These are phyloP conservation scores for Halcyon smyrnensis DNA, from an alignment of 2,797 vertebrate genomes.

Conservation along the genomic window DNA sequence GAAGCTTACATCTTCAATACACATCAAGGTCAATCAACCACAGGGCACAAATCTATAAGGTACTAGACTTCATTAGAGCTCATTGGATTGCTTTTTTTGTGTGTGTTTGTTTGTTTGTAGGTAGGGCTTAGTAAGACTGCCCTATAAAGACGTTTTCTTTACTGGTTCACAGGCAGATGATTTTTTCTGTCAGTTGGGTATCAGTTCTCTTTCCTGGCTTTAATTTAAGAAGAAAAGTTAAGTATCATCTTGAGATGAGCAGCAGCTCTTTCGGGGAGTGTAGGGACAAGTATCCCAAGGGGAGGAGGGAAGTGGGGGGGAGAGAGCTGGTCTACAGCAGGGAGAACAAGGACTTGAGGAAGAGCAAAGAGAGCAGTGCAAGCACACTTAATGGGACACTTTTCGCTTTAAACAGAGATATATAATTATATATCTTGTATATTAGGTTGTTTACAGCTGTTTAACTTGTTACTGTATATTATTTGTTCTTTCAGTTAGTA, in stretches of 20 bases:
- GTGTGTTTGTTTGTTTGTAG: neutral
- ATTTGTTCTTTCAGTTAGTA: neutral
- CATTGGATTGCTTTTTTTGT: neutral
- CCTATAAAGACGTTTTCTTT: neutral
- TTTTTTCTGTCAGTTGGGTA: neutral
- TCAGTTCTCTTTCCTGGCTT: neutral
- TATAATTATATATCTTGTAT: accelerated
- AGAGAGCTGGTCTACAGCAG: neutral
- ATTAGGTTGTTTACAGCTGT: neutral
- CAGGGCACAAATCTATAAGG: neutral
- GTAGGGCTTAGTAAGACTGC: neutral
- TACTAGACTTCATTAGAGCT: neutral
- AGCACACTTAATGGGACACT: neutral
- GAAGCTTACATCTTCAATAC: neutral
- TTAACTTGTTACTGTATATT: neutral
- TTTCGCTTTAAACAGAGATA: neutral
- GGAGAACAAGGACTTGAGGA: neutral
- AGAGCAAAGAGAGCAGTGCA: neutral
- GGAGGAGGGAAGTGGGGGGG: neutral
- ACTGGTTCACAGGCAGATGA: neutral
- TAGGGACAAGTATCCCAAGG: neutral
- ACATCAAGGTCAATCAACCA: neutral
- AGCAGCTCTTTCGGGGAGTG: neutral
- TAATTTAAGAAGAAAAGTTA: neutral
- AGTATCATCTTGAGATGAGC: neutral